Base-by-base conservation (phyloP, 2,113 vertebrate genomes). In the Uria lomvia region DNA sequence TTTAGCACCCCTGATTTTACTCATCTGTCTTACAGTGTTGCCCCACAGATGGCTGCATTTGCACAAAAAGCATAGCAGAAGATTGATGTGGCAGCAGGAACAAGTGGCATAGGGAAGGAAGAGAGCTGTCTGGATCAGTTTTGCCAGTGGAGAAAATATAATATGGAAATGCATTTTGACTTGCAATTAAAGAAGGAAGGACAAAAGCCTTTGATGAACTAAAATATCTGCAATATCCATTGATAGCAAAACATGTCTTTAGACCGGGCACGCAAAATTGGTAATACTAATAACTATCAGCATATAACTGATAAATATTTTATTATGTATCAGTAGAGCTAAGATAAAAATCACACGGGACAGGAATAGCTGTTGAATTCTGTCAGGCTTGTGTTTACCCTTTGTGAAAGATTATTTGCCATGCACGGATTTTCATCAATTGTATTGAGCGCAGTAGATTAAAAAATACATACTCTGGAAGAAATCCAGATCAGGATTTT, bases 41-140 rank as follows among this genome's bases (percentile, higher is more conserved):
- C 87, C 95, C 93, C 93, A 90, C 90, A 95, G 87, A 90, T 94
- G 77, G 77, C 62, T 91, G 60, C 87, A 79, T 94, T 88, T 94
- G 70, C 87, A 90, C 81, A 79, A 88, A 92, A 96, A 90, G 24
- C 73, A 47, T 63, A 81, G 70, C 43, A 76, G 70, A 92, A 82
- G 88, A 95, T 82, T 95, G 87, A 93, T 95, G 85, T 85, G 89
- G 94, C 87, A 94, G 89, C 73, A 87, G 80, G 76, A 94, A 52
- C 36, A 95, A 91, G 80, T 68, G 53, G 49, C 92, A 66, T 55
- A 58, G 59, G 63, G 59, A 89, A 91, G 56, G 65, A 91, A 87
- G 34, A 68, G 70, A 91, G 60, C 76, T 86, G 72, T 81, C 70
- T 68, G 75, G 58, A 92, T 92, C 70, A 87, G 27, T 96, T 94